Base-by-base conservation (phyloP, 2,888 invertebrate species). In the Ceriagrion tenellum region DNA sequence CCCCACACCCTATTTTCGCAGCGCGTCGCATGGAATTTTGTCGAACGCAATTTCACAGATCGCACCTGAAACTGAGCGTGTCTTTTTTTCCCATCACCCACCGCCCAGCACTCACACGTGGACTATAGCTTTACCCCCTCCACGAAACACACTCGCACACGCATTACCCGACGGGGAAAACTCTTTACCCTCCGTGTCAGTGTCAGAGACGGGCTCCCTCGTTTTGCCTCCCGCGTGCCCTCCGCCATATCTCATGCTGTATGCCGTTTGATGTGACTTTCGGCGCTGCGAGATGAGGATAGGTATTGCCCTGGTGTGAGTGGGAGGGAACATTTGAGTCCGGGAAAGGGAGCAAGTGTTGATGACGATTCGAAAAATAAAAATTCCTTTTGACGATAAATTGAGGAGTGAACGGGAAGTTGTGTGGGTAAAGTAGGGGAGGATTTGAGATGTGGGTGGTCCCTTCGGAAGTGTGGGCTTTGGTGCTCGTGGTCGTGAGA, bases 21-120 rank as follows among this genome's bases (percentile, higher is more conserved):
- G 10, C n/a, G 93, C n/a, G 55, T 89, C 26, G 55, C 93, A 20
- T 18, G 69, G 93, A 93, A 93, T 74, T 93, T 93, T 69, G 93
- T 47, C 63, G 93, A 93, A 93, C 93, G 93, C 93, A 93, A 93
- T 93, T 93, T 93, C 69, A n/a, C 93, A 69, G 93, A 93, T 74
- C 93, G 93, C 93, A 93, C 93, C 93, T 93, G 74, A 93, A 69
- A 47, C 93, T 69, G 93, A 93, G 93, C 47, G 63, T 47, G 69
- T 93, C 47, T 69, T 69, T 69, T 69, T 47, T 55, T 47, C 55
- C 23, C 55, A 12, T 69, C 69, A 26, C n/a, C n/a, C 69, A 10
- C 69, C n/a, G 20, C 69, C 10, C 69, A 16, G 0, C 69, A 26
- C 23, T n/a, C 10, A 2, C 69, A 8, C 69, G 12, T 16, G 59